Conservation (phyloP, 1,140 invertebrate genomes). For the Conopomorpha cramerella region DNA sequence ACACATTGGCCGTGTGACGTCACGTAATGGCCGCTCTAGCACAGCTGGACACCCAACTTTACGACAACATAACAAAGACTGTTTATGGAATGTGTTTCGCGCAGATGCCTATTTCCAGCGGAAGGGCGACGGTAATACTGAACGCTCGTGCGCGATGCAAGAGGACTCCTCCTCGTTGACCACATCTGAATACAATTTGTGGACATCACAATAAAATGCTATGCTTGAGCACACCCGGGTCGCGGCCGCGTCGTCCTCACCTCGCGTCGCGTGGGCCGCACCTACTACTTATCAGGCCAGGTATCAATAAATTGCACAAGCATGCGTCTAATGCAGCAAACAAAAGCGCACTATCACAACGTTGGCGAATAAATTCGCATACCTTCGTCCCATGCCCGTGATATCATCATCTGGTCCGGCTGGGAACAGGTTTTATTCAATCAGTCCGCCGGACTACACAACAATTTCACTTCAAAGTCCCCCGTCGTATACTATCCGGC, state of each 20-base stretch:
- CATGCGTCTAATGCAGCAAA: slow-evolving; percentile 30
- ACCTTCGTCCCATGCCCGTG: slow-evolving; percentile 30
- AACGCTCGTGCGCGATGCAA: too few species aligned
- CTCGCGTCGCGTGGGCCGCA: slow-evolving; percentile 37
- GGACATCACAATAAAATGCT: too few species aligned
- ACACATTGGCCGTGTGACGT: too few species aligned
- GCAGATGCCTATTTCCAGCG: slow-evolving; percentile 29
- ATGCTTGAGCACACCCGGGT: too few species aligned
- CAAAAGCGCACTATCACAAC: slow-evolving; percentile 51
- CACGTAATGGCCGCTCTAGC: too few species aligned
- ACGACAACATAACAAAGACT: slow-evolving; percentile 40
- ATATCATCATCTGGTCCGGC: slow-evolving; percentile 36
- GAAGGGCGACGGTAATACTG: too few species aligned
- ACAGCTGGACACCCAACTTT: slow-evolving; percentile 55
- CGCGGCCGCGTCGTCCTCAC: too few species aligned
- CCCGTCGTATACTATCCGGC: background rate
- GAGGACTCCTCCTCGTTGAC: too few species aligned
- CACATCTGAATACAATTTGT: too few species aligned
- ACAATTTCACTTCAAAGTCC: background rate
- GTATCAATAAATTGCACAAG: slow-evolving; percentile 54
- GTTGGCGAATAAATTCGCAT: slow-evolving; percentile 53
- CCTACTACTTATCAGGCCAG: slow-evolving; percentile 49
- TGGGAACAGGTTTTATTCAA: slow-evolving; percentile 4
- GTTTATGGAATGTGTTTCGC: slow-evolving; percentile 50
- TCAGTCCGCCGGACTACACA: too few species aligned